Base-by-base conservation (phyloP, 2,888 invertebrate species). In the Zaprionus bogoriensis region DNA sequence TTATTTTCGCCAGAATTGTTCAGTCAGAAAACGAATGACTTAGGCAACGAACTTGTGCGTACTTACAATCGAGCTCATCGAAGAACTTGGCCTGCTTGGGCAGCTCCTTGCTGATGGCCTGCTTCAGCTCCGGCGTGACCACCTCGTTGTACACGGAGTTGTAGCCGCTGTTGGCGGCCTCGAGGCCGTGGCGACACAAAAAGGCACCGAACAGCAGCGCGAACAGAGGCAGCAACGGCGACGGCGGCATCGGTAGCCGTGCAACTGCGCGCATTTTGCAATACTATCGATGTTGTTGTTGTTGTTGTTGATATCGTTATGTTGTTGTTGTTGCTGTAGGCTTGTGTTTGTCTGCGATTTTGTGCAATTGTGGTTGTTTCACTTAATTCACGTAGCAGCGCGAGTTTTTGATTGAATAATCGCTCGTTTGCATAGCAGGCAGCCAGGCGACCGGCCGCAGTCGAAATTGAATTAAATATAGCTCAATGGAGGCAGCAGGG, bases 41-140 rank as follows among this genome's bases (percentile, higher is more conserved):
- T 73, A 58, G 64, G 46, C 65, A 61, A 64, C 63, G 28, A 75
- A 76, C 74, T 58, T 57, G 68, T 4, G 36, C 14, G 44, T 92
- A 94, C 95, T 94, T 92, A 95, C 95, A 89, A 84, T 93, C 94
- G 60, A 95, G 88, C 81, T 95, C 95, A 84, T 95, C 94, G 76
- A 95, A 94, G 83, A 95, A 95, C 88, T 93, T 93, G n/a, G 93
- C 89, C 77, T 91, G 86, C 67, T 91, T 91, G 36, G 91, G 90
- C 63, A 91, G 71, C 55, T 90, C 89, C 74, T 88, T 88, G 68
- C 84, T 61, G 57, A 91, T 91, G 23, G 89, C 87, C 55, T 87
- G 78, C 57, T 87, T 90, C 7, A 91, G 62, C 39, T 89, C 80
- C 10, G 88, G 65, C 53, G 78, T 81, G 30, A 91, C 79, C 45